Percentiles rank a stretch among this genome's conserved stretches.
phyloP scores from a whole-genome alignment of 37 sponge, comb jelly and placozoan species.

The Diacarnus erythraeanus region DNA sequence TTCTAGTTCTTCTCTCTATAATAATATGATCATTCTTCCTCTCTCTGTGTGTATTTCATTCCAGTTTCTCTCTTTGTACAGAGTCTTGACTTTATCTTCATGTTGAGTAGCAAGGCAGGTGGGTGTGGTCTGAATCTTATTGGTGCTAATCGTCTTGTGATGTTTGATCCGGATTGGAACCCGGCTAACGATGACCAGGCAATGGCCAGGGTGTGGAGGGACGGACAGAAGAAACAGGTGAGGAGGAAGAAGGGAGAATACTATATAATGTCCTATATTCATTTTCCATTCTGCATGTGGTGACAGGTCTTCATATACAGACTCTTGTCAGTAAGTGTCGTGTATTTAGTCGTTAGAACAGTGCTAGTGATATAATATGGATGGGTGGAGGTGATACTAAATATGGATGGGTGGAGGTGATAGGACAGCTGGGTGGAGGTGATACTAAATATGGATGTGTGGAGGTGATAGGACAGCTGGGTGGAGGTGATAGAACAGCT shows the following conservation, averaged over 20 bases:
- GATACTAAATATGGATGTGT: no score
- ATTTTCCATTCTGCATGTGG: neutral
- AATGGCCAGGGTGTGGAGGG: slow-evolving; percentile 96
- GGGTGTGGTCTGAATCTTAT: slow-evolving; percentile 99
- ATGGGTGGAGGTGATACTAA: no score
- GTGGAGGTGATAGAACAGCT: no score
- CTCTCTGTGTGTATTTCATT: no score
- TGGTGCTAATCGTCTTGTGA: slow-evolving; percentile 93
- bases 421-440: no score
- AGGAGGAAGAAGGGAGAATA: no score
- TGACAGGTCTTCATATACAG: slow-evolving; percentile 84
- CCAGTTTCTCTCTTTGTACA: slow-evolving; percentile 24
- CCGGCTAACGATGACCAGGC: slow-evolving; percentile 98
- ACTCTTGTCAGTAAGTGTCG: slow-evolving; percentile 78
- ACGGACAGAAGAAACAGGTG: slow-evolving; percentile 96
- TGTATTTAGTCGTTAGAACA: no score
- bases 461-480: no score
- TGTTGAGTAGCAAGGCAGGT: slow-evolving; percentile 99
- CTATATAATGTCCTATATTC: neutral
- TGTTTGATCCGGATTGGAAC: slow-evolving; percentile 99
- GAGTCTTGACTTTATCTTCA: slow-evolving; percentile 92
- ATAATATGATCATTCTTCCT: no score
- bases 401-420: no score
- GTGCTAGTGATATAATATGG: no score
- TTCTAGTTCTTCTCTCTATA: no score